Evolutionary conservation across 2,888 invertebrate genomes (phyloP), one percentile per base, ranked within the genome.

Genomic region (Chelonus formosanus): DNA sequence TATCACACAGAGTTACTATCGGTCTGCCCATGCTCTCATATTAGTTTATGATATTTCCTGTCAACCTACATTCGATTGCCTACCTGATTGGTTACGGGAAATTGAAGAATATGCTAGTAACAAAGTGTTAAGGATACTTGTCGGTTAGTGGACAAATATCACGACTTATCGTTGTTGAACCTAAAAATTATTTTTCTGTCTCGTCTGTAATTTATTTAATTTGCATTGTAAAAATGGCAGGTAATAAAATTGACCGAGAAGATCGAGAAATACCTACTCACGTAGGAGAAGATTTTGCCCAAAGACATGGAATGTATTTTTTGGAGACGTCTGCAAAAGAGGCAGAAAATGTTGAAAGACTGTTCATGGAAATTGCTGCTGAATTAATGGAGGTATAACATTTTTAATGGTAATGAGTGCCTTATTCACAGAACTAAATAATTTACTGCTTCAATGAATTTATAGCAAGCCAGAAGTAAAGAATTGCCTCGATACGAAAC

Each of bases 311-410:
- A 77, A 98, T 98, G 96, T 96, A 97, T 85, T 98, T 97, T 86
- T 88, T 98, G 74, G 98, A 98, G 87, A 98, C 98, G 0, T 98
- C 98, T 0, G 98, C 98, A 0, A 96, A 98, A 84, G 97, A 98
- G 85, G 95, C 97, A 2, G 97, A 98, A 78, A 98, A 98, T 86
- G 98, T 98, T 3, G 98, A 98, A 84, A 90, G 93, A 80, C 87
- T 98, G 67, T 98, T 98, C 84, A 94, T 96, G 90, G 97, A 98
- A 86, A 98, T 98, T 76, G 98, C 98, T 70, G 93, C 92, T 71
- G 95, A 93, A 85, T 87, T 95, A 60, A 95, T 95, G 90, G 94
- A 94, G 89, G 90, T 90, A 84, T 20, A 20, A 20, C 1, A 20
- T 20, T 20, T 20, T 1, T 20, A 20, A 20, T 20, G 20, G 20